A percentile compares a stretch with the other conserved stretches of the same genome.
Conservation (phyloP, 2,888 invertebrate species). For the Chromoteleia sp. region DNA sequence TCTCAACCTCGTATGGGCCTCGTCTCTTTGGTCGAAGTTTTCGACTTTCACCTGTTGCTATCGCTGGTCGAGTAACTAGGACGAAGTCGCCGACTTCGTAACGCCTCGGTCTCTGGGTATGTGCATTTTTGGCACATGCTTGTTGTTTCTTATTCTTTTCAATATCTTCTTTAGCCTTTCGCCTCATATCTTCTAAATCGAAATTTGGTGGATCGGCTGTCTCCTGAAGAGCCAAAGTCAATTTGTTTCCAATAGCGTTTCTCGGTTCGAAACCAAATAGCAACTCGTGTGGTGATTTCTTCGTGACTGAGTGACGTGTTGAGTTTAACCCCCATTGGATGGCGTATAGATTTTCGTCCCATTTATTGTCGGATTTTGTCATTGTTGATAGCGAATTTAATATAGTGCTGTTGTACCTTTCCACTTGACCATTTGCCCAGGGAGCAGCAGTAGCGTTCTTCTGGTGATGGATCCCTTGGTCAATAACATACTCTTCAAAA, state of each 20-base stretch:
- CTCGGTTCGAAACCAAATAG: constrained; percentile 17
- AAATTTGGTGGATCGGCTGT: neutral
- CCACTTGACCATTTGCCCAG: constrained; percentile 23
- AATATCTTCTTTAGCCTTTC: neutral
- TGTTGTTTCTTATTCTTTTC: neutral
- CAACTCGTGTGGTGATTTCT: constrained; percentile 12
- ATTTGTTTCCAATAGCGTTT: constrained; percentile 20
- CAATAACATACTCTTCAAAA: neutral
- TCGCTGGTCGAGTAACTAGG: neutral
- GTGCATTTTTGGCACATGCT: neutral
- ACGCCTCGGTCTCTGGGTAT: neutral
- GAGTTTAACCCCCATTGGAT: constrained; percentile 38
- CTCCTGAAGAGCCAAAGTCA: neutral
- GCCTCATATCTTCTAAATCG: neutral
- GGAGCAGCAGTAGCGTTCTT: constrained; percentile 9
- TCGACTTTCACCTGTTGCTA: constrained; percentile 13
- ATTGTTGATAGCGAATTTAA: neutral
- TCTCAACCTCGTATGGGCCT: constrained; percentile 21
- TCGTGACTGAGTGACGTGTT: constrained; percentile 1
- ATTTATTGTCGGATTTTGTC: neutral
- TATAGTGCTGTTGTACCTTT: neutral
- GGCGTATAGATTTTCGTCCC: constrained; percentile 10
- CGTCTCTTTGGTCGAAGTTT: constrained; percentile 3
- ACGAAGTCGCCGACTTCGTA: constrained; percentile 17
- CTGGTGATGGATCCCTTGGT: neutral